These are phyloP conservation scores for Microcebus murinus DNA, from an alignment of 2,113 vertebrate species.

Conservation along the genomic window DNA sequence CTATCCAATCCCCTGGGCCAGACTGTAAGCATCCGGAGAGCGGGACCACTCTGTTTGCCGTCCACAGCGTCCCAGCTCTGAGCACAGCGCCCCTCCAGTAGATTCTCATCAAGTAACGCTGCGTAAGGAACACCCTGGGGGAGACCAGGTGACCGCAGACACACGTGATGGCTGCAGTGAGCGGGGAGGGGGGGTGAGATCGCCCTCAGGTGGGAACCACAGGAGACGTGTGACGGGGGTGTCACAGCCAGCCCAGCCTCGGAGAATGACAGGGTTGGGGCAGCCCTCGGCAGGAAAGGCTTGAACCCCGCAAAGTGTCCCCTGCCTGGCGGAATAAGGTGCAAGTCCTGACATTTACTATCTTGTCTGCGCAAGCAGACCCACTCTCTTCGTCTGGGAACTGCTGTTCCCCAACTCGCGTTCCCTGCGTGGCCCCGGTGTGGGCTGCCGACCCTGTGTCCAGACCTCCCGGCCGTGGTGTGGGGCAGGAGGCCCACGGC, in stretches of 20 bases:
- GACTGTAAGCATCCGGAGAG: neutral
- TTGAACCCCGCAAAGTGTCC: neutral
- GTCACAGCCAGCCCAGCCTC: neutral
- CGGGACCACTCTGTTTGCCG: neutral
- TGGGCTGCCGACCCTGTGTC: neutral
- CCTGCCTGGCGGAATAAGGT: neutral
- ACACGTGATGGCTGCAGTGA: neutral
- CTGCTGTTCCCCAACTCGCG: neutral
- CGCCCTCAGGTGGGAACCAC: neutral
- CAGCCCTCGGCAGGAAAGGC: neutral
- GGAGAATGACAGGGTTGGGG: neutral
- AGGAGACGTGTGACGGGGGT: rapidly evolving
- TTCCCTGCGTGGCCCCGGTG: neutral
- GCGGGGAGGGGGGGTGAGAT: neutral
- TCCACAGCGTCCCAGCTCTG: neutral
- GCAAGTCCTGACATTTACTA: rapidly evolving
- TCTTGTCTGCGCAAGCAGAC: rapidly evolving
- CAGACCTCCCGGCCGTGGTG: neutral
- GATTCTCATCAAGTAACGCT: neutral
- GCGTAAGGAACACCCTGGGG: neutral
- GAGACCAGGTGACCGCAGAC: neutral
- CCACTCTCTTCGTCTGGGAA: neutral
- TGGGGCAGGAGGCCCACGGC: neutral
- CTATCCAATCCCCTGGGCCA: neutral
- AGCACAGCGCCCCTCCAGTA: rapidly evolving